These are phyloP conservation scores for Ruditapes philippinarum DNA, from an alignment of 1,140 invertebrate genomes.

Conservation along the genomic window DNA sequence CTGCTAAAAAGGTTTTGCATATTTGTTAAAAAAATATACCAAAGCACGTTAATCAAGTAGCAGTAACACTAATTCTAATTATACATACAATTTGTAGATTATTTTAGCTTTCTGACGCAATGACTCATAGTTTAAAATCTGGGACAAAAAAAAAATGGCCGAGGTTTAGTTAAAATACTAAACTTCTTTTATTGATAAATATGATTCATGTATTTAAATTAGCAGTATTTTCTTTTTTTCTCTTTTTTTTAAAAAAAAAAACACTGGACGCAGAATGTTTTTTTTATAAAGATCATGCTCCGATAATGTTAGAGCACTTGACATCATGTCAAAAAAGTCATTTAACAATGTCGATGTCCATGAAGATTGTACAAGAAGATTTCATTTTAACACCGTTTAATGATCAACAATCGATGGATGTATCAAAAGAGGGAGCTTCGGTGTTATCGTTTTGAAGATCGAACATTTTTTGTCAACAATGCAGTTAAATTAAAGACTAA, in stretches of 20 bases:
- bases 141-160: too few species aligned
- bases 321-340: constrained; percentile 10
- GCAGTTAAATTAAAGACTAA: neutral
- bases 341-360: constrained; percentile 31
- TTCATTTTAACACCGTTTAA: constrained; percentile 33
- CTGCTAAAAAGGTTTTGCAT: too few species aligned
- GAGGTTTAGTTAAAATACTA: too few species aligned
- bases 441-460: neutral
- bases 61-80: too few species aligned
- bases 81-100: too few species aligned
- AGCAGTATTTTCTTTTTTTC: neutral
- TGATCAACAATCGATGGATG: neutral
- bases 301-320: constrained; percentile 30
- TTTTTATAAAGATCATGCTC: neutral
- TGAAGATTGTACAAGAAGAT: constrained; percentile 7
- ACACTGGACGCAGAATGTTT: neutral
- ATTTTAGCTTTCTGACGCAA: too few species aligned
- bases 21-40: too few species aligned
- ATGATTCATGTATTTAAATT: neutral
- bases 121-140: too few species aligned
- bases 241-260: neutral
- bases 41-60: too few species aligned
- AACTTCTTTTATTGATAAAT: too few species aligned
- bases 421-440: neutral
- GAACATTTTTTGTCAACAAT: neutral